Base-by-base conservation (phyloP, 2,888 invertebrate species). In the Megamerina dolium region DNA sequence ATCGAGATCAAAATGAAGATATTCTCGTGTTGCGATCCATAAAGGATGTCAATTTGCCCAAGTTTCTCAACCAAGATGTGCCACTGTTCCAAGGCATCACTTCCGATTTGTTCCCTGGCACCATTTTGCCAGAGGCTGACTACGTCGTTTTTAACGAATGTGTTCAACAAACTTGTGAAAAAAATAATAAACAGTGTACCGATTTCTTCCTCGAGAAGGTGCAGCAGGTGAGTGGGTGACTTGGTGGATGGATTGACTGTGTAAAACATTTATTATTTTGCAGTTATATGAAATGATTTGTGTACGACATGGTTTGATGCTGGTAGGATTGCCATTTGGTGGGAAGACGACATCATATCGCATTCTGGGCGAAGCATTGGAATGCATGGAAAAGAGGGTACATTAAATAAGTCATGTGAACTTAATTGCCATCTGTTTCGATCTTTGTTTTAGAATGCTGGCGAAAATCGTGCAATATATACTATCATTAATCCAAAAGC, bases 281-380 rank as follows among this genome's bases (percentile, higher is more conserved):
- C 85, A 94, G 74, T 77, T 94, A 6, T 94, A 87, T 66, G 94
- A 95, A 72, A 94, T 94, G 92, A 92, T 95, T 74, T 80, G 91
- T 20, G 93, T 94, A 2, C 76, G 94, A 17, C 94, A 94, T 68
- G 94, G 94, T 0, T 81, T 95, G 56, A 94, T 95, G 93, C 77
- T 95, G 60, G 92, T 94, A 1, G 95, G 95, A 1, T 70, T 81
- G 29, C 92, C 95, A 0, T 91, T 92, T 70, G 86, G 91, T n/a
- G 92, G 93, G 5, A 95, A 95, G 72, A 90, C 93, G 0, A 81
- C 82, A 41, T 81, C 85, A 6, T 94, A 93, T 63, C 78, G 86
- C 50, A 82, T 86, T 20, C 74, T 95, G n/a, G 90, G 89, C 2
- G 81, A 78, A 32, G 84, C 88, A 2, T 73, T 95, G 30, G 85